Evolutionary conservation across 2,113 vertebrate species (phyloP).

Genomic region (Helogale parvula): DNA sequence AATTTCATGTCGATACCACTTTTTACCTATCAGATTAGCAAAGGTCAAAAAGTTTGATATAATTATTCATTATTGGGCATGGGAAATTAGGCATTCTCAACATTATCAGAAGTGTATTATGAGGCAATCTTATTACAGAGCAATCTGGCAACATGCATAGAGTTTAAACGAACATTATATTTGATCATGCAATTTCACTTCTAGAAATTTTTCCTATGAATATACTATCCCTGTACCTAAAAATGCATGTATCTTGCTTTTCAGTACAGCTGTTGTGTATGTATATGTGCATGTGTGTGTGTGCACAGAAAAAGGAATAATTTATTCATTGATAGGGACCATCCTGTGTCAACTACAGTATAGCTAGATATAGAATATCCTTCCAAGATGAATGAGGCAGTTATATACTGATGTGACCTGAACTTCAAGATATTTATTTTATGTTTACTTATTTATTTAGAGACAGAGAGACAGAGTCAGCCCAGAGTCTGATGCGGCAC

Average conservation of each 20-base stretch:
- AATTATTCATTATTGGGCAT: neutral
- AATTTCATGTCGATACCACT: neutral
- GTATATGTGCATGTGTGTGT: neutral
- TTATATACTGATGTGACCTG: neutral
- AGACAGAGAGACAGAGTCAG: no score
- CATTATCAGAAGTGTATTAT: neutral
- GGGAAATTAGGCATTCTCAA: neutral
- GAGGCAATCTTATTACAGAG: neutral
- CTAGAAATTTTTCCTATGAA: neutral
- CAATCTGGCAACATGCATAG: neutral
- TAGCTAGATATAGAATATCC: neutral
- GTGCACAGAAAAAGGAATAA: neutral
- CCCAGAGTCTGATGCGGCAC: no score
- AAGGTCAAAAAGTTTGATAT: neutral
- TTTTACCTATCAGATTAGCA: neutral
- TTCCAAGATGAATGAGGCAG: neutral
- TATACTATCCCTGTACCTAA: neutral
- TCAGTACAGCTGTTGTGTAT: neutral
- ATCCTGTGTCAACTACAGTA: neutral
- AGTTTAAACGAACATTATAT: neutral
- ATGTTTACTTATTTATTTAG: no score
- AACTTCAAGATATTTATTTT: neutral
- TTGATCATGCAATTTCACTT: neutral
- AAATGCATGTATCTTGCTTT: neutral
- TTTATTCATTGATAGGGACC: neutral